A percentile compares a stretch with the other conserved stretches of the same genome.
phyloP scores from a whole-genome alignment of 2,113 vertebrate species.

The Lethenteron camtschaticum region DNA sequence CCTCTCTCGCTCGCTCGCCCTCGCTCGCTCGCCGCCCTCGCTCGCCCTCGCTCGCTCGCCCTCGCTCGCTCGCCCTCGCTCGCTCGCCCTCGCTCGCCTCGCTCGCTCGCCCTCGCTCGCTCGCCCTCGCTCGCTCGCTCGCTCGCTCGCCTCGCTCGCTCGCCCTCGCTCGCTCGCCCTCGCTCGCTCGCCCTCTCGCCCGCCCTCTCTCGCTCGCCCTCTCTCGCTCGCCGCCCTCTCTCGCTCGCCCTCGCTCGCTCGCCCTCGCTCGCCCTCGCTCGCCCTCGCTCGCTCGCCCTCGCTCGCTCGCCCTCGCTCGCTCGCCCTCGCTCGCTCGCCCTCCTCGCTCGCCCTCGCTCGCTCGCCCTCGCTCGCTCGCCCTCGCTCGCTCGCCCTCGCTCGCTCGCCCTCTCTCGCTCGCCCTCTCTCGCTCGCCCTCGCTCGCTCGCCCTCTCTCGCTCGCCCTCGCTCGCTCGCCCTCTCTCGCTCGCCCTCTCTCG shows the following conservation, averaged over 20 bases:
- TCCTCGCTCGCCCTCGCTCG: no score
- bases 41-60: no score
- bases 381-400: no score
- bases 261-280: no score
- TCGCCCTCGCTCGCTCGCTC: rapidly evolving
- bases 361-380: rapidly evolving
- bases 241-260: rapidly evolving
- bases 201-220: no score
- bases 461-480: rapidly evolving
- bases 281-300: rapidly evolving
- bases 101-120: rapidly evolving
- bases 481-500: rapidly evolving
- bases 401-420: rapidly evolving
- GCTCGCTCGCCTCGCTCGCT: rapidly evolving
- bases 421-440: no score
- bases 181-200: rapidly evolving
- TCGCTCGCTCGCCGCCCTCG: rapidly evolving
- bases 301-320: neutral
- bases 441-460: rapidly evolving
- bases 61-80: rapidly evolving
- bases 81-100: rapidly evolving
- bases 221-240: rapidly evolving
- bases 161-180: rapidly evolving
- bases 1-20: rapidly evolving
- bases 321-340: rapidly evolving